A percentile compares a stretch with the other conserved stretches of the same genome.
Conservation (phyloP, 2,888 invertebrate genomes). For the Eupithecia vulgata region DNA sequence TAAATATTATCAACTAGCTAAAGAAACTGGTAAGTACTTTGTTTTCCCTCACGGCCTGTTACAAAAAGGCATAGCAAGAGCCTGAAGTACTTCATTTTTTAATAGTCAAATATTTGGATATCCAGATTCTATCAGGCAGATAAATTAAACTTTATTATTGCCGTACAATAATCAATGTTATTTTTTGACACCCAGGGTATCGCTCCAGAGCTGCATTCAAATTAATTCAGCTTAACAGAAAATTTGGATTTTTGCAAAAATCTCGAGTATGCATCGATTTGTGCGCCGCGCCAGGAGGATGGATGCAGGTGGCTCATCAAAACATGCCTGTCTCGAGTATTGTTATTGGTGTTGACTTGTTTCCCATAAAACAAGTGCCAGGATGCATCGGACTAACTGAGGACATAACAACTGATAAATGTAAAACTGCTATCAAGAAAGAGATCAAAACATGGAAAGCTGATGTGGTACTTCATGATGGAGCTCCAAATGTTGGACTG, state of each 20-base stretch:
- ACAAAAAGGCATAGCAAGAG: neutral
- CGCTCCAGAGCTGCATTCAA: slow-evolving; percentile 99
- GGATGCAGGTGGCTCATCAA: slow-evolving; percentile 99
- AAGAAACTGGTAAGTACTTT: slow-evolving; percentile 93
- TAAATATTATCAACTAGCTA: slow-evolving; percentile 99
- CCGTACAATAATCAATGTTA: neutral
- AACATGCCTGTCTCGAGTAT: slow-evolving; percentile 98
- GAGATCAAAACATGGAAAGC: slow-evolving; percentile 98
- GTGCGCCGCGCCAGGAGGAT: slow-evolving; percentile 99
- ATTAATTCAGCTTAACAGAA: slow-evolving; percentile 97
- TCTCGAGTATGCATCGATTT: slow-evolving; percentile 98
- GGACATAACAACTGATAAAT: slow-evolving; percentile 99
- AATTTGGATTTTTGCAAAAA: slow-evolving; percentile 97
- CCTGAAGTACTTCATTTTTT: neutral
- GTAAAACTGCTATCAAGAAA: slow-evolving; percentile 90
- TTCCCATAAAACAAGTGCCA: slow-evolving; percentile 93
- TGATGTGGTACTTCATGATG: slow-evolving; percentile 98
- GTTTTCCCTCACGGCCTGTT: neutral
- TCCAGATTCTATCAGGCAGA: too few relatives aligned
- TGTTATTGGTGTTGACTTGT: slow-evolving; percentile 97
- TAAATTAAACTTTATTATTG: neutral
- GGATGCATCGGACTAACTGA: slow-evolving; percentile 95
- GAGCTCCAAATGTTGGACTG: slow-evolving; percentile 98
- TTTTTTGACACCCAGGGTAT: slow-evolving; percentile 87
- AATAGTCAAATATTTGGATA: neutral